Percentiles rank a stretch among this genome's conserved stretches.
These are phyloP conservation scores for Coenonympha arcania DNA, from an alignment of 2,888 invertebrate species.

Conservation along the genomic window DNA sequence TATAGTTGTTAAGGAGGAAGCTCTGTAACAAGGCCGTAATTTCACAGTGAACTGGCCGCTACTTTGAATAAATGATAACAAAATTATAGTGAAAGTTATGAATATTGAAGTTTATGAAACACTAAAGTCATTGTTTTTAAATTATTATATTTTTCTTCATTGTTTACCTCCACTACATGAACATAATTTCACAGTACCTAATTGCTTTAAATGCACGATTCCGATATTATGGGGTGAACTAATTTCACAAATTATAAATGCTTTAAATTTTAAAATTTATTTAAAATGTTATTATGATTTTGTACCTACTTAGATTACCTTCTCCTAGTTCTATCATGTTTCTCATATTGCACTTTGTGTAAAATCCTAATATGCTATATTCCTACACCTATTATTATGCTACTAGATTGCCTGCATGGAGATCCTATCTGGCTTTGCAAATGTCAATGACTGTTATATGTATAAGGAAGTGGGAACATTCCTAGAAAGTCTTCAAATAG, in stretches of 20 bases:
- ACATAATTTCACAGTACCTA: neutral
- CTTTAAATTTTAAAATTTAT: no score
- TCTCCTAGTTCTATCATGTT: no score
- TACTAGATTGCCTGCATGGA: neutral
- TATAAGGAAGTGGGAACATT: conserved; percentile 23
- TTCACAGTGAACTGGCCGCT: conserved; percentile 43
- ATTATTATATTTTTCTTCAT: neutral
- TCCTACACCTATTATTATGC: neutral
- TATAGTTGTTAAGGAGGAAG: conserved; percentile 28
- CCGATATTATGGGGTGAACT: no score
- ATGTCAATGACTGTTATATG: conserved; percentile 21
- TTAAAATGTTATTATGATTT: no score
- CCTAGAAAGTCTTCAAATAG: conserved; percentile 23
- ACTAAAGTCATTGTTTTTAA: conserved; percentile 11
- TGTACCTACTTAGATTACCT: no score
- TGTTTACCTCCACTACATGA: neutral
- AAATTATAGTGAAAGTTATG: conserved; percentile 45
- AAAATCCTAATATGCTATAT: neutral
- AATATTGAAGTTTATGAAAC: conserved; percentile 5
- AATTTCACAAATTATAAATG: no score
- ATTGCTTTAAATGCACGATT: no score
- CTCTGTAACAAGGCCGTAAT: conserved; percentile 37
- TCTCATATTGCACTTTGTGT: no score
- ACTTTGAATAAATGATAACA: conserved; percentile 48
- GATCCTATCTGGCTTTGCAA: conserved; percentile 13